A percentile compares a stretch with the other conserved stretches of the same genome.
Conservation (phyloP, 2,888 invertebrate species). For the Dione vanillae region DNA sequence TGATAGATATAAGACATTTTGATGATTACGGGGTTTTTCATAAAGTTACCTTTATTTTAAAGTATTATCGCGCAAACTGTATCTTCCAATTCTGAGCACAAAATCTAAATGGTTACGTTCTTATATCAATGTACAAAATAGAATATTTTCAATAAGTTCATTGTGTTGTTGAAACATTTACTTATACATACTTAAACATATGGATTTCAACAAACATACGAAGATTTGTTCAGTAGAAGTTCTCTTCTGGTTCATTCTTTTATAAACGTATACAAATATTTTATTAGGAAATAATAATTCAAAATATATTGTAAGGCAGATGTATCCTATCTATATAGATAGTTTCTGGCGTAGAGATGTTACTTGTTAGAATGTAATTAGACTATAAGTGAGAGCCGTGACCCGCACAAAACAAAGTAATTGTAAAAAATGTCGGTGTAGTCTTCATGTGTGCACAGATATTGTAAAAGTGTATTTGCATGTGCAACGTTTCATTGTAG, state of each 20-base stretch:
- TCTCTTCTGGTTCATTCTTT: background rate
- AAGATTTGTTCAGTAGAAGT: too few species aligned
- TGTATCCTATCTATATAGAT: too few species aligned
- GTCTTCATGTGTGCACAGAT: background rate
- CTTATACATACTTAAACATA: too few species aligned
- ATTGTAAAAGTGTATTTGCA: background rate
- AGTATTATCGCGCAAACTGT: too few species aligned
- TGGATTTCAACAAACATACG: too few species aligned
- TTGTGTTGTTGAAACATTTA: background rate
- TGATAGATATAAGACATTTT: background rate
- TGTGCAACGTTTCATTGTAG: background rate
- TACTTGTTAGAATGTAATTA: background rate
- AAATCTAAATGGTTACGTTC: too few species aligned
- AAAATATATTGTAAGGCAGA: background rate
- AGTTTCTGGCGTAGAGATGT: background rate
- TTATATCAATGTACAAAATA: too few species aligned
- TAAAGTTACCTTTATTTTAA: too few species aligned
- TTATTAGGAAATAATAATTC: too few species aligned
- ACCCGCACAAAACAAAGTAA: constrained; percentile 15
- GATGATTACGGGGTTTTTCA: background rate
- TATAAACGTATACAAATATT: background rate
- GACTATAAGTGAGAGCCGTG: constrained; percentile 13
- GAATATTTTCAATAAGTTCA: background rate
- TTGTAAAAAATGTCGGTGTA: constrained; percentile 1
- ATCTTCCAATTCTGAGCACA: too few species aligned